phyloP scores from a whole-genome alignment of 2,113 vertebrate species.

The Recurvirostra avosetta region DNA sequence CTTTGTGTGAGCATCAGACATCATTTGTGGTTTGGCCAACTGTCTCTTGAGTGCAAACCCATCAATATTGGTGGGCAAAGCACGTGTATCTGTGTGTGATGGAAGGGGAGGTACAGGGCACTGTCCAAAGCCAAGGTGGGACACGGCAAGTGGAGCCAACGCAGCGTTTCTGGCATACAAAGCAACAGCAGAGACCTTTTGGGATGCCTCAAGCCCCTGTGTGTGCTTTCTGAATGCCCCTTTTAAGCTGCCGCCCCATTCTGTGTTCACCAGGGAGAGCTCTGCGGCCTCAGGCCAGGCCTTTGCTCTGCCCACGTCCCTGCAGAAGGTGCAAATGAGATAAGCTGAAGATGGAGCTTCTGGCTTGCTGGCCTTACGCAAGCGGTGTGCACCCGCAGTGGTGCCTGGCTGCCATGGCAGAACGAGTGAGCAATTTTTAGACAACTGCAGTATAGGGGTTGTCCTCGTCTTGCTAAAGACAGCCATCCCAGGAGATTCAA shows the following conservation, averaged over 20 bases:
- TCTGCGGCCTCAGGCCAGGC: neutral
- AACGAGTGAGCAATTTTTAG: neutral
- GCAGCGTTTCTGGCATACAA: neutral
- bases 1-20: neutral
- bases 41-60: neutral
- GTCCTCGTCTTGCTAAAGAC: neutral
- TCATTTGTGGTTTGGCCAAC: neutral
- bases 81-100: fast-evolving
- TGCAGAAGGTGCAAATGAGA: neutral
- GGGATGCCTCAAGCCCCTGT: neutral
- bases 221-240: neutral
- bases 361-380: neutral
- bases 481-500: neutral
- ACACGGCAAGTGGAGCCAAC: neutral
- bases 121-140: neutral
- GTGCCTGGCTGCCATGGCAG: neutral
- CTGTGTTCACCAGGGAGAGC: neutral
- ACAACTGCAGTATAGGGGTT: neutral
- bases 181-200: no score
- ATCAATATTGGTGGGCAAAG: fast-evolving
- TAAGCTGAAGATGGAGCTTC: neutral
- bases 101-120: neutral
- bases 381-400: fast-evolving
- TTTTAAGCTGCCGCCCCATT: neutral
- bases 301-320: neutral